These are phyloP conservation scores for Lepus timidus DNA, from an alignment of 2,113 vertebrate genomes.

Conservation along the genomic window DNA sequence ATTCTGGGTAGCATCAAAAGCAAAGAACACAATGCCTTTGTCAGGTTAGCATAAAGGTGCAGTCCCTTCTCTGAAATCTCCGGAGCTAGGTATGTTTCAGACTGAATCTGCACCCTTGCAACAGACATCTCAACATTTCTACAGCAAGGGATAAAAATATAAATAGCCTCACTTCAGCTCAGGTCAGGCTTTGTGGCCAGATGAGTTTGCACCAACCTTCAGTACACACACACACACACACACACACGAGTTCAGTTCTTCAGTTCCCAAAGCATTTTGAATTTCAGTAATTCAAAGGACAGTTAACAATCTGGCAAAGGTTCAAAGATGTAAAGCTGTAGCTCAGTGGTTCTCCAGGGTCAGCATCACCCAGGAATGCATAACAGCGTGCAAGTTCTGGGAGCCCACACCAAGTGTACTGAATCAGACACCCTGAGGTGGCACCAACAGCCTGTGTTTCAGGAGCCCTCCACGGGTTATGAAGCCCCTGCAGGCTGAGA, in stretches of 20 bases:
- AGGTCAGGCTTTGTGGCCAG: conserved; percentile 29
- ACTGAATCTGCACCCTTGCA: background rate
- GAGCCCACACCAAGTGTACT: background rate
- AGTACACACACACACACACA: background rate
- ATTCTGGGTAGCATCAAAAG: background rate
- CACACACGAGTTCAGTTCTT: background rate
- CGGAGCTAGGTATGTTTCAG: background rate
- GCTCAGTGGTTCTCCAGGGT: background rate
- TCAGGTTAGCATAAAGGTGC: background rate
- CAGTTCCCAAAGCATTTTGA: background rate
- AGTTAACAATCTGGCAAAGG: background rate
- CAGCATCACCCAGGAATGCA: background rate
- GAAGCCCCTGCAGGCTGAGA: background rate
- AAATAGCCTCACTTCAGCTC: conserved; percentile 16
- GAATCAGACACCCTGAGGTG: background rate
- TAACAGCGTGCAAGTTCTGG: background rate
- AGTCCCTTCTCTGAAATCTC: conserved; percentile 1
- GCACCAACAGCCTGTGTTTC: background rate
- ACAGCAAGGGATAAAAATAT: background rate
- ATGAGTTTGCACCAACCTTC: background rate
- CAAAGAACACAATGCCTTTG: background rate
- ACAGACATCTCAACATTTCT: background rate
- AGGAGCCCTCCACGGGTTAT: background rate
- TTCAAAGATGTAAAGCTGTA: background rate
- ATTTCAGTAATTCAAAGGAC: background rate